Evolutionary conservation across 2,888 invertebrate species (phyloP).

Genomic region (Anagyrus pseudococci): DNA sequence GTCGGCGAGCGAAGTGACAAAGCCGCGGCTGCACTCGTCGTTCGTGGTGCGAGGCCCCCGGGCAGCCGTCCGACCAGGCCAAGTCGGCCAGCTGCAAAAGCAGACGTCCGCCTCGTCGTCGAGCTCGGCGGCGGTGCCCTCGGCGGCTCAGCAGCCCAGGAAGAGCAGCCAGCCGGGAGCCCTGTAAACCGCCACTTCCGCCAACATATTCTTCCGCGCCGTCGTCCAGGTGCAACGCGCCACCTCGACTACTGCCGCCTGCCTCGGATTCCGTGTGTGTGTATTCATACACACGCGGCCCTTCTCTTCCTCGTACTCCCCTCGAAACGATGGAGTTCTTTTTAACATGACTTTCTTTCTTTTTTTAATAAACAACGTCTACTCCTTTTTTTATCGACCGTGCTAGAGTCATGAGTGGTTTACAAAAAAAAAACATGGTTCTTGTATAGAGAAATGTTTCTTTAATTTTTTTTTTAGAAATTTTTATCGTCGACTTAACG

Average conservation of each 20-base stretch:
- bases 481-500: not conserved
- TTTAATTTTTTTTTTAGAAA: not conserved
- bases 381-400: not conserved
- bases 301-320: no score
- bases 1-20: conserved; percentile 4
- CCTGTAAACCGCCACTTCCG: not conserved
- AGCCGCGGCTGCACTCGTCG: conserved; percentile 35
- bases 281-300: no score
- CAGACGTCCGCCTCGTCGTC: conserved; percentile 1
- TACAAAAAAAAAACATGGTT: no score
- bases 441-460: not conserved
- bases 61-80: conserved; percentile 1
- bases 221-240: no score
- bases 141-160: not conserved
- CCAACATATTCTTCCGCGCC: no score
- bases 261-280: no score
- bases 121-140: not conserved
- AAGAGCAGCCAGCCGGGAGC: conserved; percentile 15
- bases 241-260: no score
- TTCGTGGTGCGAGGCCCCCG: conserved; percentile 35
- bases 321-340: not conserved
- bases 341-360: not conserved
- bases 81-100: not conserved
- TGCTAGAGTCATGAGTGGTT: not conserved
- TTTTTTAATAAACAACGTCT: no score